Evolutionary conservation across 2,888 invertebrate species (phyloP).

Genomic region (Dyspetes luteomarginatus): DNA sequence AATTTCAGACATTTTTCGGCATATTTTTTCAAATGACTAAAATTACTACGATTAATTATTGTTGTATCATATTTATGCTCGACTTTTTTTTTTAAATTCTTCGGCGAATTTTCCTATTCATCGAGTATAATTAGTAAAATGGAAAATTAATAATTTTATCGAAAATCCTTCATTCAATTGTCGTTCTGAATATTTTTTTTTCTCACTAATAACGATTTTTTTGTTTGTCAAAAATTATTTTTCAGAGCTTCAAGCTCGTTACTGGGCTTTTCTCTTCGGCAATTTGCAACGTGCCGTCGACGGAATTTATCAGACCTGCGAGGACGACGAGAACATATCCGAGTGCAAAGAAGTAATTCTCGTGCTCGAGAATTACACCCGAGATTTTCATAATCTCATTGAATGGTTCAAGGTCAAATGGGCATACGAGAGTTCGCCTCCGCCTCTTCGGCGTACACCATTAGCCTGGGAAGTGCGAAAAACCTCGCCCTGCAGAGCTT

Average conservation of each 20-base stretch:
- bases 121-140: too few species aligned
- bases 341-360: slow-evolving; percentile 98
- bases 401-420: slow-evolving; percentile 97
- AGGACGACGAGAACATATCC: slow-evolving; percentile 95
- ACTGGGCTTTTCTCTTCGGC: slow-evolving; percentile 98
- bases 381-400: slow-evolving; percentile 96
- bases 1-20: too few species aligned
- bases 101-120: too few species aligned
- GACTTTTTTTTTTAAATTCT: too few species aligned
- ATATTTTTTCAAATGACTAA: too few species aligned
- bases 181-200: too few species aligned
- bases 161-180: too few species aligned
- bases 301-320: slow-evolving; percentile 98
- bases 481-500: slow-evolving; percentile 85
- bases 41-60: too few species aligned
- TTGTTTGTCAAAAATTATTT: slow-evolving; percentile 56
- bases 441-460: slow-evolving; percentile 93
- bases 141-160: too few species aligned
- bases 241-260: slow-evolving; percentile 92
- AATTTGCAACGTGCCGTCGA: slow-evolving; percentile 96
- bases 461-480: slow-evolving; percentile 98
- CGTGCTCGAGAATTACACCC: slow-evolving; percentile 96
- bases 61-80: too few species aligned
- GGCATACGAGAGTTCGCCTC: slow-evolving; percentile 96
- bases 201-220: background rate